Conservation (phyloP, 1,140 invertebrate genomes). For the Aplysia californica region DNA sequence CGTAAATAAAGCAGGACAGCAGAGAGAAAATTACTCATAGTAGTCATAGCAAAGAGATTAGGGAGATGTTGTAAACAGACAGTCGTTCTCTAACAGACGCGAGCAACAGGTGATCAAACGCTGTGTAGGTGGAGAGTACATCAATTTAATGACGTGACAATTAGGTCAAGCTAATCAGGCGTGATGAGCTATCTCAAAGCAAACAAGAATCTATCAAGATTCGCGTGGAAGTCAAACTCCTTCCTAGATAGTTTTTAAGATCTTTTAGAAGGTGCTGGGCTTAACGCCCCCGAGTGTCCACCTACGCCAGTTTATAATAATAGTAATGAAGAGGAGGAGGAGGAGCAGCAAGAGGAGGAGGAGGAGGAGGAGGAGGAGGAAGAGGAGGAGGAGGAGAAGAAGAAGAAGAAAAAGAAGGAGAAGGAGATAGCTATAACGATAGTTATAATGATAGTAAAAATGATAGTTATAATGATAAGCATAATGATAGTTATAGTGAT, state of each 20-base stretch:
- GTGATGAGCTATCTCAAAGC: not conserved
- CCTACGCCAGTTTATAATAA: not conserved
- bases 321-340: not conserved
- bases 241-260: not conserved
- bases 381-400: not conserved
- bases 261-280: not conserved
- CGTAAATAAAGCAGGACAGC: too few species aligned
- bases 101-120: too few species aligned
- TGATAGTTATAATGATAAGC: not conserved
- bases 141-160: not conserved
- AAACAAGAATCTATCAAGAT: not conserved
- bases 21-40: too few species aligned
- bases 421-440: not conserved
- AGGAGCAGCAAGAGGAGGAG: not conserved
- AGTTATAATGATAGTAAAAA: not conserved
- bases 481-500: not conserved
- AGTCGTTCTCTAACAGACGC: too few species aligned
- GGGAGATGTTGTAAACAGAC: too few species aligned
- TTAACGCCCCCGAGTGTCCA: not conserved
- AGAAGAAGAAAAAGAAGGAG: not conserved
- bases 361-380: not conserved
- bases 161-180: not conserved
- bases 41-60: too few species aligned
- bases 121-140: too few species aligned
- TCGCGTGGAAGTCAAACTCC: not conserved